Evolutionary conservation across 92 coral and sea anemone genomes (phyloP).

Genomic region (Epizoanthus rinbou): DNA sequence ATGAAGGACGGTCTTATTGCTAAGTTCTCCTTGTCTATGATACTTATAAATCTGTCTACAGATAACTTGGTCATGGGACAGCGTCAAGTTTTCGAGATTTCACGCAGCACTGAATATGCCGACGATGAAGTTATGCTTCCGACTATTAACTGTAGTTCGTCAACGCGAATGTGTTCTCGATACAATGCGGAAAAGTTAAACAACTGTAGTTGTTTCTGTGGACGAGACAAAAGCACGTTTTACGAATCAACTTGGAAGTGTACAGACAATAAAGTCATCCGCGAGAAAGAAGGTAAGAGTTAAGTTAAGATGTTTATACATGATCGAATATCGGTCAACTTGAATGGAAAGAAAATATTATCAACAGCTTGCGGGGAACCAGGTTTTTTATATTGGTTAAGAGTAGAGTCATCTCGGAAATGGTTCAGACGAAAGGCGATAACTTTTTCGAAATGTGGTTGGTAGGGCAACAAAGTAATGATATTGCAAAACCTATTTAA

Average conservation of each 20-base stretch:
- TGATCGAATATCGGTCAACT: background rate
- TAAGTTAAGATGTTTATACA: background rate
- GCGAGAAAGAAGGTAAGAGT: slow-evolving; percentile 28
- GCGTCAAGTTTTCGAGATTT: background rate
- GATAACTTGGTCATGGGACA: background rate
- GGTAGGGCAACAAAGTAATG: no score
- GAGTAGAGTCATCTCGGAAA: no score
- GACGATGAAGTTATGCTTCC: slow-evolving; percentile 20
- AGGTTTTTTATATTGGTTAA: no score
- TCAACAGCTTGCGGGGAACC: no score
- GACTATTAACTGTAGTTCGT: background rate
- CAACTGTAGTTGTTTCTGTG: slow-evolving; percentile 36
- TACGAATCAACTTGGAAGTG: slow-evolving; percentile 34
- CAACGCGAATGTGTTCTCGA: background rate
- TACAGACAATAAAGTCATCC: slow-evolving; percentile 8
- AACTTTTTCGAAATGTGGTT: no score
- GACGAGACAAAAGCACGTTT: slow-evolving; percentile 35
- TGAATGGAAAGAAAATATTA: background rate
- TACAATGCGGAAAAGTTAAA: background rate
- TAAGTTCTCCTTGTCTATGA: background rate
- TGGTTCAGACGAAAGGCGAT: no score
- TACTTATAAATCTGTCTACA: background rate
- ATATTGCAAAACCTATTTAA: no score
- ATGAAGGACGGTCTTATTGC: background rate
- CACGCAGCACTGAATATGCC: slow-evolving; percentile 6